Conservation (phyloP, 2,888 invertebrate species). For the Drosophila falleni region DNA sequence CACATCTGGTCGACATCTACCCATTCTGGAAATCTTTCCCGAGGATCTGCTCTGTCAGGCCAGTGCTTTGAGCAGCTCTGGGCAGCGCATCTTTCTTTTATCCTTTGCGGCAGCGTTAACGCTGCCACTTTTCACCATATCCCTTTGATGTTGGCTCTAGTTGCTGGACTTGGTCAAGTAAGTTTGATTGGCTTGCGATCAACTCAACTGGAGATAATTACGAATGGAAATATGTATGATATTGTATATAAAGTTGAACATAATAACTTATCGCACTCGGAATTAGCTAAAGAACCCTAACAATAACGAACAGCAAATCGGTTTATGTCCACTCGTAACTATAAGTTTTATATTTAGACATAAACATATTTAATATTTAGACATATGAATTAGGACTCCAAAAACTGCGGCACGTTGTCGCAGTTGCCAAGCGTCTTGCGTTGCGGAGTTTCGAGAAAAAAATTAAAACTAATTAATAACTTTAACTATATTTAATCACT, state of each 20-base stretch:
- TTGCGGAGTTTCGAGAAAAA: slow-evolving; percentile 1
- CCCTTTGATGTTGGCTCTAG: slow-evolving; percentile 80
- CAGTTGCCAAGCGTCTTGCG: slow-evolving; percentile 45
- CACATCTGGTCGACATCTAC: slow-evolving; percentile 88
- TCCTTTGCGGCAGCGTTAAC: slow-evolving; percentile 82
- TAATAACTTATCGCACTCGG: slow-evolving; percentile 68
- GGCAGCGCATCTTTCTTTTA: slow-evolving; percentile 84
- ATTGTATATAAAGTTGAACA: slow-evolving; percentile 64
- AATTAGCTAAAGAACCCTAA: slow-evolving; percentile 62
- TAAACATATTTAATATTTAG: slow-evolving; percentile 27
- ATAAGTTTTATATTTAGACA: slow-evolving; percentile 67
- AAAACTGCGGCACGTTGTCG: slow-evolving; percentile 40
- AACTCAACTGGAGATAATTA: slow-evolving; percentile 11
- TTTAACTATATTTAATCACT: not conserved
- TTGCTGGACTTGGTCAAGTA: slow-evolving; percentile 46
- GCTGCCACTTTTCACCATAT: slow-evolving; percentile 78
- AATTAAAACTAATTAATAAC: slow-evolving; percentile 2
- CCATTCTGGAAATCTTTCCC: slow-evolving; percentile 91
- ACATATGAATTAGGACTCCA: slow-evolving; percentile 39
- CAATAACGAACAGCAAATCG: slow-evolving; percentile 74
- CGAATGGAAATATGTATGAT: slow-evolving; percentile 57
- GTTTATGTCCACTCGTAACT: slow-evolving; percentile 73
- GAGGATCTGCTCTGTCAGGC: slow-evolving; percentile 94
- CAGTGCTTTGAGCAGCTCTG: slow-evolving; percentile 91
- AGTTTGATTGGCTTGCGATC: slow-evolving; percentile 17